A percentile compares a stretch with the other conserved stretches of the same genome.
Conservation (phyloP, 1,140 invertebrate species). For the Capitella teleta region DNA sequence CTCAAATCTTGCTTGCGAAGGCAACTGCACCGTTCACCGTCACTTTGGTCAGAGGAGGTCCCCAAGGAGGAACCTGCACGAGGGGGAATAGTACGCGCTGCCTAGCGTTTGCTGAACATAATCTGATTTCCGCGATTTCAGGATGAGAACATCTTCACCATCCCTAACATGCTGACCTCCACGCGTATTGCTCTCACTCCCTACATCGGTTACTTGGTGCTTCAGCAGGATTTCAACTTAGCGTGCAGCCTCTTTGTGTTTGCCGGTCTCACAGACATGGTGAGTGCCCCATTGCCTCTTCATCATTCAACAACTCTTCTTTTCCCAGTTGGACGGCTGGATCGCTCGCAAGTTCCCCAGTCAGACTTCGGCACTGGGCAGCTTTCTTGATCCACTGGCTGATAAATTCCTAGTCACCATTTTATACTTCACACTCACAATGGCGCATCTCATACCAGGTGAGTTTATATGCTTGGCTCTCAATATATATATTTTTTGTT, state of each 20-base stretch:
- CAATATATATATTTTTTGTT: background rate
- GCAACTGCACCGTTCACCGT: no score
- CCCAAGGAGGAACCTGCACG: no score
- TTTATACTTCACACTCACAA: constrained; percentile 74
- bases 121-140: constrained; percentile 37
- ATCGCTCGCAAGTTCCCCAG: constrained; percentile 83
- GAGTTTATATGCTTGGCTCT: constrained; percentile 9
- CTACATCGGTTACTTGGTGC: constrained; percentile 69
- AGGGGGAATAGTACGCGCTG: no score
- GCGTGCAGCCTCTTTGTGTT: constrained; percentile 62
- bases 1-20: no score
- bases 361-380: constrained; percentile 83
- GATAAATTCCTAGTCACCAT: constrained; percentile 88
- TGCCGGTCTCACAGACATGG: constrained; percentile 74
- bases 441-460: constrained; percentile 71
- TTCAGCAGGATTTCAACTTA: constrained; percentile 60
- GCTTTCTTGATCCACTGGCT: constrained; percentile 93
- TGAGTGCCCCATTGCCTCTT: constrained; percentile 40
- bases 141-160: constrained; percentile 82
- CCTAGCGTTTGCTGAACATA: no score
- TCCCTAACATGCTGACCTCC: constrained; percentile 81
- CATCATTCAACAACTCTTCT: constrained; percentile 18
- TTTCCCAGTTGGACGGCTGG: constrained; percentile 78
- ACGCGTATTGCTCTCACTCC: constrained; percentile 73
- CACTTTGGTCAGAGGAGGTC: no score